A percentile compares a stretch with the other conserved stretches of the same genome.
These are phyloP conservation scores for Etia nguti DNA, from an alignment of 2,113 vertebrate species.

Conservation along the genomic window DNA sequence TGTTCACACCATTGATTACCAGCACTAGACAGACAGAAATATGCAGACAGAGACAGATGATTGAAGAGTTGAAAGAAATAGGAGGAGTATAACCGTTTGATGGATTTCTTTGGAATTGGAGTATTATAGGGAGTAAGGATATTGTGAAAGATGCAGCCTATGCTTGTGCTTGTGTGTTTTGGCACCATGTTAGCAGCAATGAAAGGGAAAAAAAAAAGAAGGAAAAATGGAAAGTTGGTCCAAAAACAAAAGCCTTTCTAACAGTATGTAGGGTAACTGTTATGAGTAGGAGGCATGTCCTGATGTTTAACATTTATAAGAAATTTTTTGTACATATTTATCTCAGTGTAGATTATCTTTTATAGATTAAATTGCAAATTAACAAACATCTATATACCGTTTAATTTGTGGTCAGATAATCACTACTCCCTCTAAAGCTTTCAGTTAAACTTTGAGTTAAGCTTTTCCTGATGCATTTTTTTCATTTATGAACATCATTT, in stretches of 20 bases:
- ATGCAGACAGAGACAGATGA: slow-evolving; percentile 8
- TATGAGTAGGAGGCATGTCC: background rate
- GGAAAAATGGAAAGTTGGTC: background rate
- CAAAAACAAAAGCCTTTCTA: background rate
- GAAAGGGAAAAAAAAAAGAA: background rate
- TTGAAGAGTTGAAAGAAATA: background rate
- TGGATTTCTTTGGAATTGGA: background rate
- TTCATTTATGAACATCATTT: background rate
- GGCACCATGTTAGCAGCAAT: background rate
- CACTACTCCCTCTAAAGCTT: background rate
- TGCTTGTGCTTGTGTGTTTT: background rate
- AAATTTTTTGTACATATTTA: background rate
- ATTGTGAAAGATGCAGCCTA: background rate
- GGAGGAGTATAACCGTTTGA: background rate
- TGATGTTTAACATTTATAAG: background rate
- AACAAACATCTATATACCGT: background rate
- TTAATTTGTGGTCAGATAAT: background rate
- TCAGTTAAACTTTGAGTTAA: background rate
- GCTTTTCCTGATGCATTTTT: background rate
- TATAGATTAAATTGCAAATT: background rate
- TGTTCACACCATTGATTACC: slow-evolving; percentile 70
- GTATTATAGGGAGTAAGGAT: background rate
- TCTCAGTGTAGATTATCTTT: background rate
- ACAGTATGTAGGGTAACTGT: background rate
- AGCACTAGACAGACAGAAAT: slow-evolving; percentile 49